Evolutionary conservation across 2,797 vertebrate species (phyloP).

Genomic region (Anas georgica): DNA sequence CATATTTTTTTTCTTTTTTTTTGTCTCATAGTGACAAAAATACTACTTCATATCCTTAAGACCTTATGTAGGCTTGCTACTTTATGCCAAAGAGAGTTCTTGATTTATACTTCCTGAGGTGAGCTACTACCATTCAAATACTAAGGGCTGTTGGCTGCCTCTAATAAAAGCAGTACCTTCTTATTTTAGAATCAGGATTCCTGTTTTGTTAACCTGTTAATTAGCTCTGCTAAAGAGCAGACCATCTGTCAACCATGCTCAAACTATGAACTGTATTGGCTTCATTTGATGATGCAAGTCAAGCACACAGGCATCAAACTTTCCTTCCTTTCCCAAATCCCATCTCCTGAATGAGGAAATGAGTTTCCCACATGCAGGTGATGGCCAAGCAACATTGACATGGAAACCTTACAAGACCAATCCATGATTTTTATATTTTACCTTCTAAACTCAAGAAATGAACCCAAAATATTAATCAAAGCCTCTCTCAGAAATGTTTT

Average conservation of each 20-base stretch:
- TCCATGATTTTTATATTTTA: not conserved
- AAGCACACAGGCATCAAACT: not conserved
- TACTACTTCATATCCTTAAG: not conserved
- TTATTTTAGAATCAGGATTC: not conserved
- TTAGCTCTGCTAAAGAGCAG: not conserved
- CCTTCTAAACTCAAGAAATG: not conserved
- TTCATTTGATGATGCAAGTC: not conserved
- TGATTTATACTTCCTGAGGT: not conserved
- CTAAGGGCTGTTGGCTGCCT: not conserved
- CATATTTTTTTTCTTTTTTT: not conserved
- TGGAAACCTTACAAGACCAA: not conserved
- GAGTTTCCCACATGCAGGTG: not conserved
- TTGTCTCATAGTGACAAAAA: not conserved
- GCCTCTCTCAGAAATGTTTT: not conserved
- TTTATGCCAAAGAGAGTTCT: not conserved
- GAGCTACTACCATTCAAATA: not conserved
- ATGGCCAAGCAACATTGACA: not conserved
- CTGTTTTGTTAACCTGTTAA: not conserved
- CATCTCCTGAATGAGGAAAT: not conserved
- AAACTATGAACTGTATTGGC: not conserved
- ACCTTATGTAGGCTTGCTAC: not conserved
- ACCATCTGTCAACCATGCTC: not conserved
- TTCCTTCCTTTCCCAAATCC: not conserved
- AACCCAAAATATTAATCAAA: not conserved
- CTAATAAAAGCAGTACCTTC: not conserved